Percentiles rank a stretch among this genome's conserved stretches.
phyloP scores from a whole-genome alignment of 2,113 vertebrate species.

The Symphodus melops region DNA sequence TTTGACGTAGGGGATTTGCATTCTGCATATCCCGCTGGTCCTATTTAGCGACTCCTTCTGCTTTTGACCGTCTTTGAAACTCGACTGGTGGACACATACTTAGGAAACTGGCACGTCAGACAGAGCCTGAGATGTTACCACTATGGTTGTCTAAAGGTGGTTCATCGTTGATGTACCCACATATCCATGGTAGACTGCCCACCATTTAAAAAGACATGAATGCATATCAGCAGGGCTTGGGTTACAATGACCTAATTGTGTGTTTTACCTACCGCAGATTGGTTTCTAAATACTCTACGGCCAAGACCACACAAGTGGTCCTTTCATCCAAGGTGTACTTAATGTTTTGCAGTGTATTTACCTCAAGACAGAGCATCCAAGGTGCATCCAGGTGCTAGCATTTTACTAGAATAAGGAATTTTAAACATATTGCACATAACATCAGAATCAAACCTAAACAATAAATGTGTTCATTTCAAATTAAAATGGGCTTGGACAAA shows the following conservation, averaged over 20 bases:
- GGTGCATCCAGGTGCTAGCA: constrained; percentile 10
- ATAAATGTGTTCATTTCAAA: too few species aligned
- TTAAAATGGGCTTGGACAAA: too few species aligned
- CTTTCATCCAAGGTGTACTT: constrained; percentile 40
- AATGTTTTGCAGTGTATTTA: constrained; percentile 35
- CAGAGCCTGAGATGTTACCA: constrained; percentile 44
- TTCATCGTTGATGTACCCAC: background rate
- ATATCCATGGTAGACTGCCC: constrained; percentile 10
- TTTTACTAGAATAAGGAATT: background rate
- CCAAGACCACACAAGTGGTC: constrained; percentile 54
- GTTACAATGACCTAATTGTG: constrained; percentile 20
- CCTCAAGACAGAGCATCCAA: constrained; percentile 11
- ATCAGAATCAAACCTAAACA: background rate
- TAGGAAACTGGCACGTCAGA: constrained; percentile 22
- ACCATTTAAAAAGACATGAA: constrained; percentile 34
- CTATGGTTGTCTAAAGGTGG: background rate
- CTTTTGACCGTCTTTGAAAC: constrained; percentile 26
- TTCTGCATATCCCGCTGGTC: constrained; percentile 49
- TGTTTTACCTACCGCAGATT: constrained; percentile 68
- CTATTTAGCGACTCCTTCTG: constrained; percentile 44
- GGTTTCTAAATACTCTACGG: constrained; percentile 40
- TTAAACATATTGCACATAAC: background rate
- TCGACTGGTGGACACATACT: constrained; percentile 31
- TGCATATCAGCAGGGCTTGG: constrained; percentile 25
- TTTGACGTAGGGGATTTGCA: constrained; percentile 42